A percentile compares a stretch with the other conserved stretches of the same genome.
Conservation (phyloP, 2,888 invertebrate species). For the Cephus rjabovi region DNA sequence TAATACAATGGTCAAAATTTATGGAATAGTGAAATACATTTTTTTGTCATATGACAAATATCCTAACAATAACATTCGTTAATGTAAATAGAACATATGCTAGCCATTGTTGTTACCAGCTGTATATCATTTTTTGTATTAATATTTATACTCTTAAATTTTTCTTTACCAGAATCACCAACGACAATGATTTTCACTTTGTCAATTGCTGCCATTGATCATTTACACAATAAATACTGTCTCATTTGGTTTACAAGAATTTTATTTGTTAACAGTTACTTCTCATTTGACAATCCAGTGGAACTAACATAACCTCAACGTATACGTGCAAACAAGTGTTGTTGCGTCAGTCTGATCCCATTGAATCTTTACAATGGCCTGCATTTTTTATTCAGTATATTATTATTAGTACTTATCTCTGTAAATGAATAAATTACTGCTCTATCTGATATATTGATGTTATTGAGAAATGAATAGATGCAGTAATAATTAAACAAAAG, state of each 20-base stretch:
- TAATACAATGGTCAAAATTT: not conserved
- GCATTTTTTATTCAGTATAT: not conserved
- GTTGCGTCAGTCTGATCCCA: not conserved
- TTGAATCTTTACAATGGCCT: not conserved
- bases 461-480: conserved; percentile 4
- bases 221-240: conserved; percentile 24
- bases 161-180: conserved; percentile 85
- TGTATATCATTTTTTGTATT: not conserved
- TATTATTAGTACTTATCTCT: not conserved
- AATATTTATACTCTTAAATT: not conserved
- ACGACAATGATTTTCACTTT: conserved; percentile 92
- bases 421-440: not conserved
- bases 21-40: not conserved
- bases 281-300: conserved; percentile 3
- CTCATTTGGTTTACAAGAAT: not conserved
- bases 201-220: conserved; percentile 83
- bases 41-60: not conserved
- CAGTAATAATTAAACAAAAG: not conserved
- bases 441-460: not conserved
- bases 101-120: not conserved
- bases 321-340: not conserved
- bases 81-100: not conserved
- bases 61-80: not conserved
- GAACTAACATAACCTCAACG: conserved; percentile 12
- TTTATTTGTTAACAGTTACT: not conserved